Base-by-base conservation (phyloP, 2,888 invertebrate genomes). In the Julus scandinavius region DNA sequence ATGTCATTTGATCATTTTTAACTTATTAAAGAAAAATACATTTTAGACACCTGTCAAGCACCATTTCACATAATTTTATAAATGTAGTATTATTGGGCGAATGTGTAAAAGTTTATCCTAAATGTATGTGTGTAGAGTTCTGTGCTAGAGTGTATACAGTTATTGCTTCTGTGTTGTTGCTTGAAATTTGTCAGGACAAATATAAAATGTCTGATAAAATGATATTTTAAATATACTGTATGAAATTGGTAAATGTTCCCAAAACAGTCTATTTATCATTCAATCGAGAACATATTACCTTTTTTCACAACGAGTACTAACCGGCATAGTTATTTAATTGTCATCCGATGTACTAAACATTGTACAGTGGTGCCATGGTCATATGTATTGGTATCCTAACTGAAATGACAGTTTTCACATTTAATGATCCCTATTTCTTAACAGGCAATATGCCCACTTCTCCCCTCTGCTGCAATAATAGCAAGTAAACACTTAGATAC, bases 1-100 rank as follows among this genome's bases (percentile, higher is more conserved):
- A 29, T 80, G 80, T 80, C 80, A 80, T 80, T 80, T 80, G 80
- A 80, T 80, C 80, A 80, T 80, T 80, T 80, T 80, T 80, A 80
- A 80, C 80, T 80, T 80, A 80, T 80, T 80, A 80, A 80, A 80
- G n/a, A 45, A 80, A 80, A 63, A n/a, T 63, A 20, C 20, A 80
- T 80, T 0, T 80, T 38, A 80, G 80, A 38, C 80, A 38, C 29
- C 80, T 29, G 38, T 80, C 80, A n/a, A 80, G 80, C 38, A 80
- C 38, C 38, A 80, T 6, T 80, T 80, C 80, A 38, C 38, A 80
- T 80, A 80, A 80, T 80, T 80, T 80, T 80, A 80, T 80, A 80
- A 80, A 38, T 80, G 38, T 80, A 80, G 80, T 80, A 80, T 80
- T 80, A 80, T n/a, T n/a, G 80, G 80, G 80, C 38, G 80, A 80